Percentiles rank a stretch among this genome's conserved stretches.
These are phyloP conservation scores for Bufo bufo DNA, from an alignment of 2,113 vertebrate genomes.

Conservation along the genomic window DNA sequence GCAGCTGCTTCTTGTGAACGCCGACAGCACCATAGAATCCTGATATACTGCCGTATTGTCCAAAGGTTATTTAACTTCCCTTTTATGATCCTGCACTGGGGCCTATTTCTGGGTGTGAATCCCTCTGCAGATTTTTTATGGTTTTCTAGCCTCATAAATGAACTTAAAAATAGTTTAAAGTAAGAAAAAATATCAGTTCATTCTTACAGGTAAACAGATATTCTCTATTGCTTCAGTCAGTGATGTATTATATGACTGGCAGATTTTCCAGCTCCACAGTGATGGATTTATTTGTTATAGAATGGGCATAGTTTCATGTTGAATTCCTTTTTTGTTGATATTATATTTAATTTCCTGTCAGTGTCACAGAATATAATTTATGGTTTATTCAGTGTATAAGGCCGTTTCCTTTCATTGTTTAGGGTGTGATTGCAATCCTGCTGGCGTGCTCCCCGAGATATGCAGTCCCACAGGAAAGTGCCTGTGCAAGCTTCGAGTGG, in stretches of 20 bases:
- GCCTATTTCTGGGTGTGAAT: neutral
- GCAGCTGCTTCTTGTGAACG: neutral
- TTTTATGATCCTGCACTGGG: neutral
- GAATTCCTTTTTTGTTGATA: neutral
- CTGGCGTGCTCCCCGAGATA: conserved; percentile 70
- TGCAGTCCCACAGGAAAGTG: conserved; percentile 80
- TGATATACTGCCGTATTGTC: neutral
- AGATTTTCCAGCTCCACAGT: neutral
- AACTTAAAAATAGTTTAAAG: neutral
- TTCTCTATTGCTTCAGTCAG: neutral
- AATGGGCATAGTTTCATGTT: neutral
- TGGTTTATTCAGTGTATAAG: neutral
- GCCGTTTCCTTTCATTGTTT: conserved; percentile 47
- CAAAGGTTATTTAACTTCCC: neutral
- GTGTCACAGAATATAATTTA: neutral
- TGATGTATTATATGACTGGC: neutral
- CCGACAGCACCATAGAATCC: neutral
- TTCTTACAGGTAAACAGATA: no score
- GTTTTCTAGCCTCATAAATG: neutral
- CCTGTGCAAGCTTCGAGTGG: conserved; percentile 76
- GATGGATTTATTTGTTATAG: neutral
- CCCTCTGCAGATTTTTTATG: neutral
- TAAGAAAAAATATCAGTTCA: no score
- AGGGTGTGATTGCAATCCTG: conserved; percentile 81
- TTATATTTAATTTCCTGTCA: neutral